Base-by-base conservation (phyloP, 2,888 invertebrate genomes). In the Hemithea aestivaria region DNA sequence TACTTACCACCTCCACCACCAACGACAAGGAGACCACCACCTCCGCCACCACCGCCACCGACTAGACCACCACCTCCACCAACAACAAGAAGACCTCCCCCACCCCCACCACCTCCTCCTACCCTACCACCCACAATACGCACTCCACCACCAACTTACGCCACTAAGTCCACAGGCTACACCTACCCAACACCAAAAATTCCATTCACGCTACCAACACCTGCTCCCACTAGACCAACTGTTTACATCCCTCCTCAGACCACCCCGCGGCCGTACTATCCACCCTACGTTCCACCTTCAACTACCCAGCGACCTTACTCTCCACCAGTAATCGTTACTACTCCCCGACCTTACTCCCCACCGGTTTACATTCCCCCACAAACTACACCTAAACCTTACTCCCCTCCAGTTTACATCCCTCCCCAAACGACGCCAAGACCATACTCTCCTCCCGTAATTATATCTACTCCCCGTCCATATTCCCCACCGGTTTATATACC, bases 161-260 rank as follows among this genome's bases (percentile, higher is more conserved):
- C 50, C 2, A 50, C 54, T 1, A 58, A 53, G 54, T 73, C 73
- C 0, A 75, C 74, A 1, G 75, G 74, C 0, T 77, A 77, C 47
- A 51, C 55, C 0, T 77, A 77, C 34, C 70, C 76, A 0, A 55
- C 49, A 5, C 77, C 77, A 1, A 67, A 48, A 33, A 48, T 69
- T 9, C 63, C 69, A 1, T 75, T 75, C 28, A 69, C 72, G 0
- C 58, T 59, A 36, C 73, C 74, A 0, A 62, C 66, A n/a, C 47
- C 57, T 21, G 40, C 48, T 9, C 40, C 48, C 10, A 10, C 40
- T n/a, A 43, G 45, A n/a, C 37, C 45, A 22, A 51, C 45, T 3
- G 12, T 50, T 1, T 46, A 48, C 26, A 27, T 45, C 7, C 44
- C 48, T 4, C 45, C 47, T 0, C 48, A 45, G 23, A 49, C 53